These are phyloP conservation scores for Rhyacophila brunnea DNA, from an alignment of 1,140 invertebrate genomes.

Conservation along the genomic window DNA sequence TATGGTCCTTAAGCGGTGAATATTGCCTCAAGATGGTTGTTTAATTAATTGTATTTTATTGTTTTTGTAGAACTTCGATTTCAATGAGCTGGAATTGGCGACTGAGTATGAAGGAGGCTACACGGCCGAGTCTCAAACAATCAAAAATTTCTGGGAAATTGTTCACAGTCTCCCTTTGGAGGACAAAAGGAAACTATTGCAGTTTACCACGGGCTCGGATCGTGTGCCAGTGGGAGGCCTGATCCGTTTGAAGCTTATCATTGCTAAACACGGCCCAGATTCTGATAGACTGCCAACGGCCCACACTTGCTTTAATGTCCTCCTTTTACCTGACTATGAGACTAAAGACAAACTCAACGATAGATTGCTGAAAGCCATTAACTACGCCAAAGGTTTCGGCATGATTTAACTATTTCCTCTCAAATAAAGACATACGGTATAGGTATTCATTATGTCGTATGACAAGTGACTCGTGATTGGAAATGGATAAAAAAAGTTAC, in stretches of 20 bases:
- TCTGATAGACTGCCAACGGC: conserved; percentile 78
- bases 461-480: too few relatives aligned
- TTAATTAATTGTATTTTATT: background rate
- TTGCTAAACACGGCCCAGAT: conserved; percentile 76
- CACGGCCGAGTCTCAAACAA: conserved; percentile 75
- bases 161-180: conserved; percentile 83
- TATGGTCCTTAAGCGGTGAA: too few relatives aligned
- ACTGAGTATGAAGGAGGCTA: conserved; percentile 94
- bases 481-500: too few relatives aligned
- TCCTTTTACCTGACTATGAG: conserved; percentile 87
- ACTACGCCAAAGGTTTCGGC: conserved; percentile 83
- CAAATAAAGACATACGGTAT: too few relatives aligned
- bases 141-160: conserved; percentile 91
- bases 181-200: conserved; percentile 86
- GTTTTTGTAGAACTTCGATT: conserved; percentile 72
- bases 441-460: too few relatives aligned
- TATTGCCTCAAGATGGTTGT: too few relatives aligned
- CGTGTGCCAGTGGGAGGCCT: conserved; percentile 92
- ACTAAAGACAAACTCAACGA: conserved; percentile 81
- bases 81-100: conserved; percentile 83
- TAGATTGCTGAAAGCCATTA: conserved; percentile 87
- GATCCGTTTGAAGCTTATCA: conserved; percentile 81
- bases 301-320: conserved; percentile 95
- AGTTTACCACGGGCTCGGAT: conserved; percentile 94
- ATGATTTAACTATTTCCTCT: conserved; percentile 72